phyloP scores from a whole-genome alignment of 2,888 invertebrate genomes.

The Parapristionchus giblindavisi region DNA sequence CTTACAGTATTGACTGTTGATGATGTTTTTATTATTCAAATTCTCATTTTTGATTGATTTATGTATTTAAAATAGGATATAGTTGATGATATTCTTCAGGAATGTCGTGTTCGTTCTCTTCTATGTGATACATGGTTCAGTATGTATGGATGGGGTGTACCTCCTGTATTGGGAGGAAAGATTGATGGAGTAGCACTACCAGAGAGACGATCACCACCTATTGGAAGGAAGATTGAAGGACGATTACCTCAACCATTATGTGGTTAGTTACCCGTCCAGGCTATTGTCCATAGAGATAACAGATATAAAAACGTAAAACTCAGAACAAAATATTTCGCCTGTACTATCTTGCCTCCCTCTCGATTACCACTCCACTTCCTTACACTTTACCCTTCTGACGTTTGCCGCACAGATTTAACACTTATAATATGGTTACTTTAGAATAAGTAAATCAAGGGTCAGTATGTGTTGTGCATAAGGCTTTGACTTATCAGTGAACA shows the following conservation, averaged over 20 bases:
- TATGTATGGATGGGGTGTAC: slow-evolving; percentile 30
- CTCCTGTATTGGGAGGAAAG: slow-evolving; percentile 10
- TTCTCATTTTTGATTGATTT: background rate
- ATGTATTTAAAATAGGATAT: background rate
- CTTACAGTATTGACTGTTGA: too few relatives aligned
- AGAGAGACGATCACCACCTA: background rate
- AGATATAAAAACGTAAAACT: too few relatives aligned
- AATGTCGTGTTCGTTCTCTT: slow-evolving; percentile 17
- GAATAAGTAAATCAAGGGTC: too few relatives aligned
- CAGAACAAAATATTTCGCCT: too few relatives aligned
- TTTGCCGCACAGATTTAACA: too few relatives aligned
- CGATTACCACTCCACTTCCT: too few relatives aligned
- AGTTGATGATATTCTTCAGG: slow-evolving; percentile 3
- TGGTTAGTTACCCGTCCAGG: background rate
- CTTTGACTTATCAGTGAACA: too few relatives aligned
- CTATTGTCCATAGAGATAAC: too few relatives aligned
- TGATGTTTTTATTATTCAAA: background rate
- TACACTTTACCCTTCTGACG: too few relatives aligned
- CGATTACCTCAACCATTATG: slow-evolving; percentile 15
- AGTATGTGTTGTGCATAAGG: too few relatives aligned
- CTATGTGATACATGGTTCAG: slow-evolving; percentile 26
- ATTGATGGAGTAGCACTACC: background rate
- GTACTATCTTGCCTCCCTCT: too few relatives aligned
- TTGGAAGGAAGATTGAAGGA: slow-evolving; percentile 22
- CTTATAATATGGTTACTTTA: background rate